These are phyloP conservation scores for Meda fulgida DNA, from an alignment of 2,797 vertebrate species.

Conservation along the genomic window DNA sequence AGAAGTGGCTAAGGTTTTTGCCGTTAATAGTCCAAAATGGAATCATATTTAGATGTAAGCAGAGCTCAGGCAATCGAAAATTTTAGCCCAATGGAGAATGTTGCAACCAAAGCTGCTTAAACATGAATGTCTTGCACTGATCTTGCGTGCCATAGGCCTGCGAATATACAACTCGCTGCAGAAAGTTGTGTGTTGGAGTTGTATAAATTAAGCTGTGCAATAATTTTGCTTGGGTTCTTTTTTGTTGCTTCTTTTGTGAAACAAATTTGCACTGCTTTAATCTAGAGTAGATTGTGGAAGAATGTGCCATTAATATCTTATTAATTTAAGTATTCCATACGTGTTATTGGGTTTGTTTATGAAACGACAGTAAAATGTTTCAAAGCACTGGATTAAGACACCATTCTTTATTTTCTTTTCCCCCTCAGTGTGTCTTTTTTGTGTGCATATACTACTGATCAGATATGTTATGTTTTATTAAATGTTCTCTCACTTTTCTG, in stretches of 20 bases:
- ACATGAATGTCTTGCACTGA: slow-evolving; percentile 22
- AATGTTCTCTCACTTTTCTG: neutral
- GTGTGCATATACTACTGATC: neutral
- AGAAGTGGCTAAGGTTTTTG: slow-evolving; percentile 13
- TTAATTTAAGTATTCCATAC: neutral
- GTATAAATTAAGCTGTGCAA: slow-evolving; percentile 37
- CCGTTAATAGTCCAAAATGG: neutral
- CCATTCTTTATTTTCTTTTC: neutral
- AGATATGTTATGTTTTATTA: neutral
- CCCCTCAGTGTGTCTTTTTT: neutral
- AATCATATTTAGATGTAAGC: neutral
- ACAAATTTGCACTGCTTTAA: slow-evolving; percentile 21
- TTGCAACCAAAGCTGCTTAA: slow-evolving; percentile 14
- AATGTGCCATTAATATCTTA: neutral
- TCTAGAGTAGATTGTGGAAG: neutral
- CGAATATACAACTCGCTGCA: slow-evolving; percentile 1
- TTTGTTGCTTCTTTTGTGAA: neutral
- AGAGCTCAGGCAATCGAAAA: slow-evolving; percentile 17
- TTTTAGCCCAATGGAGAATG: neutral
- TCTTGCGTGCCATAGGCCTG: slow-evolving; percentile 6
- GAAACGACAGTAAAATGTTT: slow-evolving; percentile 1
- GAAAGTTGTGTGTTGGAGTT: slow-evolving; percentile 12
- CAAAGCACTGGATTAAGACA: slow-evolving; percentile 24
- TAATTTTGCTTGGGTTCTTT: neutral
- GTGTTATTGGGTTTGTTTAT: neutral